Percentiles rank a stretch among this genome's conserved stretches.
phyloP scores from a whole-genome alignment of 2,797 vertebrate genomes.

The Gobio occitaniae region DNA sequence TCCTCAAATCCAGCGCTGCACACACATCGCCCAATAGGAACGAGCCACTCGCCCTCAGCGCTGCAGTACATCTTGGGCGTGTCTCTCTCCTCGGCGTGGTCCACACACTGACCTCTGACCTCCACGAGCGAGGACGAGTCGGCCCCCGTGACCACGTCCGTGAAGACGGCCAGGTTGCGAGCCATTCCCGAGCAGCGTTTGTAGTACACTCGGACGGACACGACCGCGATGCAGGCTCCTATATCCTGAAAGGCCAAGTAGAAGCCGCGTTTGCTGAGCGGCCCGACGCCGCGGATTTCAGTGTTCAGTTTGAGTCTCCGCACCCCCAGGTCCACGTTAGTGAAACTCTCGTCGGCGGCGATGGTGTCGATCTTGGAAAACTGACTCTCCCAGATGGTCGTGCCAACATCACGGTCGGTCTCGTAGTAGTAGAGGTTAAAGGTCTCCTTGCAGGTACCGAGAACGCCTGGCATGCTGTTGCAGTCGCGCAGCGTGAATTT shows the following conservation, averaged over 20 bases:
- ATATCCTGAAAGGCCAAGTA: constrained; percentile 98
- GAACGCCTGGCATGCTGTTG: constrained; percentile 96
- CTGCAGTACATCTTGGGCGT: constrained; percentile 99
- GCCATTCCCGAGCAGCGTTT: constrained; percentile 92
- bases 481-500: constrained; percentile 96
- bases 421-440: constrained; percentile 97
- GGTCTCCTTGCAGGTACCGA: constrained; percentile 98
- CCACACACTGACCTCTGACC: constrained; percentile 92
- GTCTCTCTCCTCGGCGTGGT: constrained; percentile 93
- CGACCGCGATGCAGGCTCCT: constrained; percentile 93
- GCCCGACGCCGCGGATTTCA: constrained; percentile 91
- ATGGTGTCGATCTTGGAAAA: constrained; percentile 97
- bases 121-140: constrained; percentile 97
- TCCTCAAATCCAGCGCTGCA: constrained; percentile 95
- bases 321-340: constrained; percentile 91
- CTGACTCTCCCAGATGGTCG: constrained; percentile 88
- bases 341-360: constrained; percentile 97
- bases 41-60: constrained; percentile 96
- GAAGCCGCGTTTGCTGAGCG: constrained; percentile 88
- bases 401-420: constrained; percentile 88
- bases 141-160: constrained; percentile 91
- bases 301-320: constrained; percentile 94
- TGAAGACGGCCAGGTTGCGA: constrained; percentile 93
- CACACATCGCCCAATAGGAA: constrained; percentile 95
- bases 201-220: constrained; percentile 93